Base-by-base conservation (phyloP, 1,140 invertebrate genomes). In the Leptinotarsa texana region DNA sequence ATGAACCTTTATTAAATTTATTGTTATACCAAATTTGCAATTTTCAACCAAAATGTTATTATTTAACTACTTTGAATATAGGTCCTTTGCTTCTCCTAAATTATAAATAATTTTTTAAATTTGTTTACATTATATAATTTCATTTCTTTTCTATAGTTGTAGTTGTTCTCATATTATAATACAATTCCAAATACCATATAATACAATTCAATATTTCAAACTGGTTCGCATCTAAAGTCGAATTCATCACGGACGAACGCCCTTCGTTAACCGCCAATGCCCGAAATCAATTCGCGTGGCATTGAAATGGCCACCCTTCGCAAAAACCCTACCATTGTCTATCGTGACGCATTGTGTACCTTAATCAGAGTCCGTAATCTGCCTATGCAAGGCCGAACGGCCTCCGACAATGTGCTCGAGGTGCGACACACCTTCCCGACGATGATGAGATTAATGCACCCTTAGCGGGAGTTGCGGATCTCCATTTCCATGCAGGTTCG, bases 291-390 rank as follows among this genome's bases (percentile, higher is more conserved):
- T 79, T 78, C 74, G 72, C 63, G 78, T 75, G 76, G 76, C 74
- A 78, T 80, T 75, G 76, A 78, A 80, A 78, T 66, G 69, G 77
- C 77, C 77, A 75, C 77, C 74, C 77, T 62, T 61, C 70, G 65
- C 68, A 77, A 79, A 75, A 79, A 79, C 73, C 74, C 63, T 66
- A 65, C 47, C 65, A 63, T 69, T 71, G 69, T 78, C 47, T 73
- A 47, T 68, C 76, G 74, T 68, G 63, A 74, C 72, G 71, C 78
- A 80, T 80, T 78, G 78, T 80, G 78, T 75, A 80, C 78, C 79
- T 80, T 80, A 80, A 80, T 80, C 79, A 80, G 74, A 65, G 74
- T 49, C 76, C 74, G 74, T 80, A 80, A 80, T 80, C 79, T 80
- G 79, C 75, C 79, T 80, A 80, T 80, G 77, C 67, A 80, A 75